Base-by-base conservation (phyloP, 1,140 invertebrate species). In the Platyscapa corneri region DNA sequence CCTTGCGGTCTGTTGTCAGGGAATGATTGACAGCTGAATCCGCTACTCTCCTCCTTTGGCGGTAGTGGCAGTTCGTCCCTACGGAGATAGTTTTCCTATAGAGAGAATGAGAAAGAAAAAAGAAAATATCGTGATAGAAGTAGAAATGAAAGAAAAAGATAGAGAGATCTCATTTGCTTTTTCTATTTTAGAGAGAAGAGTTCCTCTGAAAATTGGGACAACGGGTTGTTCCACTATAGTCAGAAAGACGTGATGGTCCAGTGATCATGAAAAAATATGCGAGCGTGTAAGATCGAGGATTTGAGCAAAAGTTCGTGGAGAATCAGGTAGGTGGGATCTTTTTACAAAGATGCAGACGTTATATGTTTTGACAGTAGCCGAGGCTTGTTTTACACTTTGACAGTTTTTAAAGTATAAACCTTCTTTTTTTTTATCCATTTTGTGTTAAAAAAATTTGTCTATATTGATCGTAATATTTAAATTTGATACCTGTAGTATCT, bases 21-120 rank as follows among this genome's bases (percentile, higher is more conserved):
- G 89, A 91, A 89, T 92, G 92, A 93, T 90, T 93, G 92, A 93
- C 92, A 90, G 91, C 86, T 93, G 92, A 93, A 93, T 93, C 91
- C 91, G 88, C 90, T 91, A 90, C 89, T 70, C 34, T 87, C 78
- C 79, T 75, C 53, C 67, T 83, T 83, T 72, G 37, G 46, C 32
- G 18, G 18, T 37, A 20, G 39, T 83, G 72, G 27, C 77, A 46
- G n/a, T 83, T 84, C 53, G 16, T 74, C 78, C 49, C 65, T 46
- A 37, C 56, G 65, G 65, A 64, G 78, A 81, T 65, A 53, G 42
- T 39, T 75, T 42, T 53, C 23, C 30, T 30, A 65, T 37, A 37
- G 42, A 20, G 42, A 75, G 39, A 65, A 60, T 10, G 30, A 76
- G 60, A 80, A n/a, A 70, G n/a, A 42, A 42, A 56, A 67, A 64